Evolutionary conservation across 1,140 invertebrate species (phyloP).

Genomic region (Penaeus vannamei): DNA sequence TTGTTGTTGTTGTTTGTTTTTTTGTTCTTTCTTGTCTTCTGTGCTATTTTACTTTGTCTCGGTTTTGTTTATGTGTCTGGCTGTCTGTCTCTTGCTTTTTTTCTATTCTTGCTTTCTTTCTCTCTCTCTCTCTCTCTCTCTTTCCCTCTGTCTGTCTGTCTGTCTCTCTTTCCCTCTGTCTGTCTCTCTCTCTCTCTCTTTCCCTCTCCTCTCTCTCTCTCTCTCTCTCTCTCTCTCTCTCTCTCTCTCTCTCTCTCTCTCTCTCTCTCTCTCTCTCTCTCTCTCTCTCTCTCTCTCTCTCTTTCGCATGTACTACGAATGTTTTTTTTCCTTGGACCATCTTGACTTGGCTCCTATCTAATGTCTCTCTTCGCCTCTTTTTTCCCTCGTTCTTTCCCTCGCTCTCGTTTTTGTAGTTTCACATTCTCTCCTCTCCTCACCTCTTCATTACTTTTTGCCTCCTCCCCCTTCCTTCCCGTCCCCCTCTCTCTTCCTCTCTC

Average conservation of each 20-base stretch:
- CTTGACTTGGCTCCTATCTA: background rate
- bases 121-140: background rate
- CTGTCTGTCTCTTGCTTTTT: background rate
- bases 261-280: background rate
- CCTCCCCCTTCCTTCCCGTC: background rate
- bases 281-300: conserved; percentile 24
- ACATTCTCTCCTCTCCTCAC: background rate
- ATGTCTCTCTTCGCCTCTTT: background rate
- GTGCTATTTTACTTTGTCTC: background rate
- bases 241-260: background rate
- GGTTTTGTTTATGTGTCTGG: background rate
- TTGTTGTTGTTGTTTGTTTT: no score
- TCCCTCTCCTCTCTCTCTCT: background rate
- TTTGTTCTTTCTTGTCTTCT: background rate
- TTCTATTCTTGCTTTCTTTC: no score
- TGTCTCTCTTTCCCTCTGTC: background rate
- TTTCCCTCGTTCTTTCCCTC: background rate
- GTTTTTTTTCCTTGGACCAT: background rate
- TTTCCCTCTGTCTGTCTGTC: background rate
- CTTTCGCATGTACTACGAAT: background rate
- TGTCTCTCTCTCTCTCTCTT: conserved; percentile 8
- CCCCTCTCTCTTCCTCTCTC: background rate
- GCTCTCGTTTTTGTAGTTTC: no score
- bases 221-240: background rate
- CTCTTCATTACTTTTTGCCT: background rate